phyloP scores from a whole-genome alignment of 1,140 invertebrate species.

The Nasonia vitripennis region DNA sequence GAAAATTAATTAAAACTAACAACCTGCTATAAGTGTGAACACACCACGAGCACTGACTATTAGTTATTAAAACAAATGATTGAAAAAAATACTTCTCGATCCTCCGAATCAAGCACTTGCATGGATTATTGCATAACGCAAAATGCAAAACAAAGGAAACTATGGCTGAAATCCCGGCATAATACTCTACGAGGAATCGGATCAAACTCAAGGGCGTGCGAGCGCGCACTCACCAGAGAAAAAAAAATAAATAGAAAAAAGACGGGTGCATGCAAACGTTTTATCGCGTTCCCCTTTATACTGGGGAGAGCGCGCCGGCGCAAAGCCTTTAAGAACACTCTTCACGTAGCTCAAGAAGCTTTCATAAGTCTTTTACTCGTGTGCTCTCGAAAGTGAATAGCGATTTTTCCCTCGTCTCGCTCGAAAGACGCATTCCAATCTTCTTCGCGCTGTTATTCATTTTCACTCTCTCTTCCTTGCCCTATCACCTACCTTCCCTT shows the following conservation, averaged over 20 bases:
- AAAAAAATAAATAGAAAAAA: constrained; percentile 27
- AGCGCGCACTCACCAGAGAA: background rate
- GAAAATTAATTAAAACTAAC: too few relatives aligned
- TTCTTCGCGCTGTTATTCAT: constrained; percentile 28
- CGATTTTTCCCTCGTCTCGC: constrained; percentile 16
- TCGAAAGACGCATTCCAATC: constrained; percentile 11
- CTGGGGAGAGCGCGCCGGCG: background rate
- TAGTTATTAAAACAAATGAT: too few relatives aligned
- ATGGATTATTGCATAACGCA: background rate
- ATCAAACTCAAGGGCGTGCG: background rate
- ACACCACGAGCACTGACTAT: too few relatives aligned
- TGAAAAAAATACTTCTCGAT: too few relatives aligned
- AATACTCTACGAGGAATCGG: background rate
- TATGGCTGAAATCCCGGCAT: background rate
- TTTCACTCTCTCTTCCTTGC: background rate
- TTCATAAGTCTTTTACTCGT: constrained; percentile 40
- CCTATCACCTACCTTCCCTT: background rate
- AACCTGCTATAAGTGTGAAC: too few relatives aligned
- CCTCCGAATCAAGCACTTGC: too few relatives aligned
- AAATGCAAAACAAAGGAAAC: background rate
- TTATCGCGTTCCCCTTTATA: constrained; percentile 29
- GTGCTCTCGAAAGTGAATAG: constrained; percentile 30
- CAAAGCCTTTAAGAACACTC: constrained; percentile 45
- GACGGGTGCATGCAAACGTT: constrained; percentile 25
- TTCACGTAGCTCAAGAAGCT: constrained; percentile 32